These are phyloP conservation scores for Eupelmus urozonus DNA, from an alignment of 2,888 invertebrate genomes.

Conservation along the genomic window DNA sequence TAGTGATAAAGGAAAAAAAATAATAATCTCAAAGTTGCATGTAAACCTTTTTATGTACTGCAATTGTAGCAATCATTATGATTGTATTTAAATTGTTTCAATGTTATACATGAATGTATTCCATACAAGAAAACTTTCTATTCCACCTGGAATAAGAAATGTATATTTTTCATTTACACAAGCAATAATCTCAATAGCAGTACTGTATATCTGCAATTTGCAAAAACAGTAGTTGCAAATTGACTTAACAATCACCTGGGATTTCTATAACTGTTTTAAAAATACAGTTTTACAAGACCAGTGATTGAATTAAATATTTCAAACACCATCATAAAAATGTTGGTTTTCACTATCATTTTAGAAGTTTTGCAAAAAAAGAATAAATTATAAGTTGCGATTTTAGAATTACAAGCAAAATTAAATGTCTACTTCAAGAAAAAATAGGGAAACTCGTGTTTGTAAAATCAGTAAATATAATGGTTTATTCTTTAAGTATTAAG, in stretches of 20 bases:
- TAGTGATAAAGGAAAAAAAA: constrained; percentile 45
- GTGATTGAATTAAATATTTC: constrained; percentile 44
- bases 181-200: constrained; percentile 50
- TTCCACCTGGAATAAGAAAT: constrained; percentile 53
- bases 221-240: constrained; percentile 35
- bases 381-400: constrained; percentile 22
- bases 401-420: constrained; percentile 35
- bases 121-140: constrained; percentile 47
- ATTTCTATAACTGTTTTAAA: constrained; percentile 50
- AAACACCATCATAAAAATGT: constrained; percentile 40
- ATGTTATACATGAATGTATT: constrained; percentile 12
- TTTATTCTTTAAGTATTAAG: constrained; percentile 38
- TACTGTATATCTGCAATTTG: constrained; percentile 49
- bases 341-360: constrained; percentile 26
- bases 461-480: constrained; percentile 22
- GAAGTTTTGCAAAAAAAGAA: constrained; percentile 18
- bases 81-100: no score
- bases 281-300: constrained; percentile 53
- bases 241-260: constrained; percentile 33
- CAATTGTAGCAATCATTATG: constrained; percentile 40
- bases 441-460: constrained; percentile 25
- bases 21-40: constrained; percentile 35
- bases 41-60: constrained; percentile 29
- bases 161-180: constrained; percentile 27
- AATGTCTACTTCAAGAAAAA: constrained; percentile 30